Evolutionary conservation across 1,140 invertebrate species (phyloP).

Genomic region (Paralvinella palmiformis): DNA sequence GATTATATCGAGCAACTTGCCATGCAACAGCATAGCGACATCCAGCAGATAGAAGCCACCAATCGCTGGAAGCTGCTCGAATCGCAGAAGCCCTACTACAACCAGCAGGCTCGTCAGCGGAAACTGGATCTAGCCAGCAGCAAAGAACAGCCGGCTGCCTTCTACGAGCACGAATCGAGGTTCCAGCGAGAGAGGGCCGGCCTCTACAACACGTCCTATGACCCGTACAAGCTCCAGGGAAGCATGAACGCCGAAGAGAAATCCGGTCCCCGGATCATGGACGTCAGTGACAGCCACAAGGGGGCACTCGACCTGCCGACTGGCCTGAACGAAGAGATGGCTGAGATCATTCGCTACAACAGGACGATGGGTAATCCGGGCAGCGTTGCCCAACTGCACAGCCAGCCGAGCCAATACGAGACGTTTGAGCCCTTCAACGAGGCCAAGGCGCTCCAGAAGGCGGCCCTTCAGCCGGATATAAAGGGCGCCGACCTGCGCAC

Average conservation of each 20-base stretch:
- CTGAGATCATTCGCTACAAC: conserved; percentile 23
- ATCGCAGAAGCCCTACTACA: conserved; percentile 27
- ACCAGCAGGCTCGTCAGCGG: conserved; percentile 31
- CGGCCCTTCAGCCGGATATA: conserved; percentile 25
- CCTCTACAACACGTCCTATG: conserved; percentile 43
- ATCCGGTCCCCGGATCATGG: conserved; percentile 32
- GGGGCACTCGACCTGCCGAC: conserved; percentile 34
- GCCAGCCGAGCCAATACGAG: background rate
- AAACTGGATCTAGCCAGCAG: conserved; percentile 28
- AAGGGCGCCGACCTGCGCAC: conserved; percentile 26
- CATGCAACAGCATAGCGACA: conserved; percentile 8
- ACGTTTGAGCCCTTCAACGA: background rate
- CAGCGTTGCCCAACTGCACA: conserved; percentile 4
- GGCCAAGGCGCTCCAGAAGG: conserved; percentile 3
- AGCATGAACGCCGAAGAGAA: conserved; percentile 31
- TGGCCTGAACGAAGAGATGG: conserved; percentile 29
- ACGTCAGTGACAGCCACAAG: conserved; percentile 35
- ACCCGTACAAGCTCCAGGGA: conserved; percentile 30
- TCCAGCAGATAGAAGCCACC: conserved; percentile 42
- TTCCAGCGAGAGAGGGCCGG: conserved; percentile 44
- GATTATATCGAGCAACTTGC: too few species aligned
- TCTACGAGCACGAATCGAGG: conserved; percentile 42
- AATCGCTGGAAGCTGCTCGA: conserved; percentile 31
- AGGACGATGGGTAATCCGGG: conserved; percentile 7
- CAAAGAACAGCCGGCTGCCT: conserved; percentile 34